Percentiles rank a stretch among this genome's conserved stretches.
Evolutionary conservation across 2,888 invertebrate genomes (phyloP).

Genomic region (Heterodera filipjevi): DNA sequence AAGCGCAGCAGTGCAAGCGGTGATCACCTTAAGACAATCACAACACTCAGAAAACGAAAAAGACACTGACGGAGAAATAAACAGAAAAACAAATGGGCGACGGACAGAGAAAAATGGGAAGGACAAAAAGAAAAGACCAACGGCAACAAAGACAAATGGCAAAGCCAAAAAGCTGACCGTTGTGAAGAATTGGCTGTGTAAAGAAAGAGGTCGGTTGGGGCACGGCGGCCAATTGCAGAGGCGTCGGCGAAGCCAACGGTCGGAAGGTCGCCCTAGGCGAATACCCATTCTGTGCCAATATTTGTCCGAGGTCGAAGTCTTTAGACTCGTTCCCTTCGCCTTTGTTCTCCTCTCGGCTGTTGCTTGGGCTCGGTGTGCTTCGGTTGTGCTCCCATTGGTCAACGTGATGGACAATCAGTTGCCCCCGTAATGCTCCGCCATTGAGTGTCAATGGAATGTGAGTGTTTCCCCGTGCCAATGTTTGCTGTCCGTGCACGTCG

Average conservation of each 20-base stretch:
- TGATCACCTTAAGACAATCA: not conserved
- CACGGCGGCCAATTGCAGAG: conserved; percentile 16
- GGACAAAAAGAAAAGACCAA: not conserved
- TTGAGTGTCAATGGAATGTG: not conserved
- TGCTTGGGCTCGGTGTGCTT: conserved; percentile 11
- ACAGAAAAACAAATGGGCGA: not conserved
- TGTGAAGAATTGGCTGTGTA: conserved; percentile 24
- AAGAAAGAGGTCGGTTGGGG: conserved; percentile 18
- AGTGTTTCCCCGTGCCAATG: conserved; percentile 1
- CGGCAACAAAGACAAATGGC: not conserved
- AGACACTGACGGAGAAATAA: too few relatives aligned
- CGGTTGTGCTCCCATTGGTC: not conserved
- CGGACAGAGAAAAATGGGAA: not conserved
- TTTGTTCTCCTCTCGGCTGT: not conserved
- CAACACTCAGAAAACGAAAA: not conserved
- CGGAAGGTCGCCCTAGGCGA: conserved; percentile 54
- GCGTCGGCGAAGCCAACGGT: conserved; percentile 34
- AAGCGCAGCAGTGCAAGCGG: not conserved
- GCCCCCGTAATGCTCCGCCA: conserved; percentile 20
- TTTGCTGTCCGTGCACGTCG: conserved; percentile 19
- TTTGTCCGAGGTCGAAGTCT: conserved; percentile 36
- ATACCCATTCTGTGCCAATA: conserved; percentile 51
- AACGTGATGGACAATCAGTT: conserved; percentile 32
- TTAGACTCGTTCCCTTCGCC: not conserved
- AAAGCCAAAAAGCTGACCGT: conserved; percentile 5